Evolutionary conservation across 1,140 invertebrate genomes (phyloP), one percentile per base, ranked within the genome.

Genomic region (Frieseomelitta varia): DNA sequence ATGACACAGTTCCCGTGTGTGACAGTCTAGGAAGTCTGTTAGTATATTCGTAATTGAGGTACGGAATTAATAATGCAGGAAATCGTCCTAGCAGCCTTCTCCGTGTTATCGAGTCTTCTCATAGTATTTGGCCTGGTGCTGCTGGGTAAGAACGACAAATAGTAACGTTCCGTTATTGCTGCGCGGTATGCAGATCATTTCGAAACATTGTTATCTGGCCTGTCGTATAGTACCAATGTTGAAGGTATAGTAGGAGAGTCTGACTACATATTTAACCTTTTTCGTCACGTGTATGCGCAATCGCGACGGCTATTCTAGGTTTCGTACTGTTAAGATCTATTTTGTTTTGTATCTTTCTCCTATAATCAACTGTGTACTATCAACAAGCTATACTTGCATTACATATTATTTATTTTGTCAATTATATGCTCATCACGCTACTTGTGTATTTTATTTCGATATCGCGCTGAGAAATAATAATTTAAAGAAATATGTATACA

Each of bases 91-190:
- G 93, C 95, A 73, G 87, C 94, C 84, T 90, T 95, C 79, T 95
- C 94, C 51, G 90, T 95, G 76, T 83, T 95, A 86, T 92, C 93
- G 63, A 95, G 95, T 78, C 81, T 96, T 58, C 84, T 95, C 30
- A 88, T 95, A 80, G 95, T 95, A 24, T 90, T 95, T 83, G 86
- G 95, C 55, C 95, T 96, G 77, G 95, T 95, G 69, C 89, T 92
- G 71, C 87, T 95, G 76, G 95, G 95, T 96, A 94, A 95, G 90
- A 88, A 83, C 39, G 34, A 79, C 51, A 73, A 56, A 73, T 72
- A 83, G 53, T 79, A 69, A 68, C 55, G 39, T 67, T 71, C 34
- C 30, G 61, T 77, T 82, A 79, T 79, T 79, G 53, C 55, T 78
- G 4, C 47, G 69, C 63, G 56, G 69, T 77, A 68, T 17, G 55